phyloP scores from a whole-genome alignment of 2,797 vertebrate genomes.

The Hipposideros larvatus region DNA sequence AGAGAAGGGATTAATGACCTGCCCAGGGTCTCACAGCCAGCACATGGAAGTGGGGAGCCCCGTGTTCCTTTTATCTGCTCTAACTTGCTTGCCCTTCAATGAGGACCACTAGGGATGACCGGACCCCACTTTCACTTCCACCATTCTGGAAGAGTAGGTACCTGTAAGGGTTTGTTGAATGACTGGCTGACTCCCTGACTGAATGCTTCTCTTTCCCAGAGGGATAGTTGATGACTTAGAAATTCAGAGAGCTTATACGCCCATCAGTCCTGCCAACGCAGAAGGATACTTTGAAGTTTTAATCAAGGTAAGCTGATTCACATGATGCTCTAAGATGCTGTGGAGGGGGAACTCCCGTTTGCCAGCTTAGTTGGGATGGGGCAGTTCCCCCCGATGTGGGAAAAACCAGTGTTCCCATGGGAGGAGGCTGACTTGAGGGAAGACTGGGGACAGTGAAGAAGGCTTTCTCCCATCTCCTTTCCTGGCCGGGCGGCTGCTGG shows the following conservation, averaged over 20 bases:
- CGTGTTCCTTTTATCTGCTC: neutral
- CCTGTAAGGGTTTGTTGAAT: neutral
- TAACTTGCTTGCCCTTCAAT: neutral
- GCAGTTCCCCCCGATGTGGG: neutral
- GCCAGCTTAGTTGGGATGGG: neutral
- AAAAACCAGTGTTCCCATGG: neutral
- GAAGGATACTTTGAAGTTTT: slow-evolving; percentile 91
- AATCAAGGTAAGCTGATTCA: slow-evolving; percentile 89
- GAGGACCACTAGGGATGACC: neutral
- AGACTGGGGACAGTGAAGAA: neutral
- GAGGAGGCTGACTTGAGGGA: neutral
- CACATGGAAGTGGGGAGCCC: neutral
- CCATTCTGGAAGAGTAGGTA: neutral
- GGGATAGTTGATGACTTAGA: slow-evolving; percentile 88
- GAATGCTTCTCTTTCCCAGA: slow-evolving; percentile 83
- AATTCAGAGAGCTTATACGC: slow-evolving; percentile 91
- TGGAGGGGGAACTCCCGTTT: neutral
- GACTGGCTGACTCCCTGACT: neutral
- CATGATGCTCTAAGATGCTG: neutral
- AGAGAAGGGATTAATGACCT: neutral
- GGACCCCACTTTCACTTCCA: neutral
- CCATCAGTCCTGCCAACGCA: slow-evolving; percentile 86
- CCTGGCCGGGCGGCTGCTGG: neutral
- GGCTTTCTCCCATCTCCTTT: neutral
- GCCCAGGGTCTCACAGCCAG: neutral